Evolutionary conservation across 2,797 vertebrate genomes (phyloP).

Genomic region (Poecile montanus): DNA sequence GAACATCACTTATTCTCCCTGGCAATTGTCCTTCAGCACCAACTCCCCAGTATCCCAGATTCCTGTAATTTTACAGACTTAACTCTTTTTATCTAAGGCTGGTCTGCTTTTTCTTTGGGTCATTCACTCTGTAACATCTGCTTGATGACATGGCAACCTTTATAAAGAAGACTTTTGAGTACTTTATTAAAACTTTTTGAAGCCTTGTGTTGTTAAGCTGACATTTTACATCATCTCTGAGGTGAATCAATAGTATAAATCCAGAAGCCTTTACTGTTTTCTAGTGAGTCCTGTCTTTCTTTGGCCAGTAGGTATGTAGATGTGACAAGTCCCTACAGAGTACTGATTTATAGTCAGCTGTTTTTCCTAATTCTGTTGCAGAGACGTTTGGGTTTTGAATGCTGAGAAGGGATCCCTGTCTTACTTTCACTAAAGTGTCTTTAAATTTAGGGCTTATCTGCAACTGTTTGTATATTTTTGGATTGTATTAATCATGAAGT

Average conservation of each 20-base stretch:
- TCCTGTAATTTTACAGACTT: neutral
- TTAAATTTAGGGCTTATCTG: neutral
- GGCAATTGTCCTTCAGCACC: neutral
- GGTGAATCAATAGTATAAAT: neutral
- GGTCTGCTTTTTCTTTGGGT: neutral
- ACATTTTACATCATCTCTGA: neutral
- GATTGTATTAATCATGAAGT: neutral
- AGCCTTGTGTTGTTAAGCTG: neutral
- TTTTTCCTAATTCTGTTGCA: neutral
- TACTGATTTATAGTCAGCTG: neutral
- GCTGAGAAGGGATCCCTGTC: neutral
- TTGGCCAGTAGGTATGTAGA: neutral
- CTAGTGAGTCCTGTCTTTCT: neutral
- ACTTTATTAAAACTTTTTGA: neutral
- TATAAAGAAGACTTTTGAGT: neutral
- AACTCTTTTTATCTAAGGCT: neutral
- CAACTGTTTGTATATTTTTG: neutral
- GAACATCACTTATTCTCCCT: neutral
- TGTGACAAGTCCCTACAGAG: neutral
- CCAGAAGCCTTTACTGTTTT: neutral
- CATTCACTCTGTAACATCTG: neutral
- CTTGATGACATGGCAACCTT: neutral
- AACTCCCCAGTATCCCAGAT: neutral
- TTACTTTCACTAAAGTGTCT: neutral
- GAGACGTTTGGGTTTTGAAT: neutral